phyloP scores from a whole-genome alignment of 2,888 invertebrate species.

The Phalera bucephala region DNA sequence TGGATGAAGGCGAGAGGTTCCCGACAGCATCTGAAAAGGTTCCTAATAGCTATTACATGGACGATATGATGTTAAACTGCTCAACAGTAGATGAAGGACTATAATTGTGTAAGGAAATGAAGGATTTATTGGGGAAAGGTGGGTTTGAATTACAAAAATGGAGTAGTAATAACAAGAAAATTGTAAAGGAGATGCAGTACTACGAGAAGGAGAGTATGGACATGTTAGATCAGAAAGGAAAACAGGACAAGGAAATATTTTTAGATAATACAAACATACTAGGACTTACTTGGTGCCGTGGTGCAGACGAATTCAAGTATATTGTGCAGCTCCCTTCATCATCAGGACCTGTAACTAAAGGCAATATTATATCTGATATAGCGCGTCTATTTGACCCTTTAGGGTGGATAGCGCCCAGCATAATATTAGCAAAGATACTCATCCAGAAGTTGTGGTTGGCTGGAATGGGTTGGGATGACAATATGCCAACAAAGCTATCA shows the following conservation, averaged over 20 bases:
- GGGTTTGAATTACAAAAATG: conserved; percentile 5
- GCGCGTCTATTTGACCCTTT: background rate
- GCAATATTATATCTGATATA: background rate
- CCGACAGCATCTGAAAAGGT: conserved; percentile 3
- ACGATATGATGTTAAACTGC: background rate
- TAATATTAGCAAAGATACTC: background rate
- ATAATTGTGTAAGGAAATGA: conserved; percentile 5
- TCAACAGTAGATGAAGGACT: conserved; percentile 3
- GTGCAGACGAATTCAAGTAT: background rate
- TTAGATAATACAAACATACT: background rate
- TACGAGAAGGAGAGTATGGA: too few species aligned
- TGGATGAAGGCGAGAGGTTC: conserved; percentile 1
- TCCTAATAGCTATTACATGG: conserved; percentile 3
- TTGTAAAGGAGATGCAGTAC: too few species aligned
- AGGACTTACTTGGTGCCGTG: background rate
- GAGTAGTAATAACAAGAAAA: conserved; percentile 1
- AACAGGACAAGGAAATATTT: background rate
- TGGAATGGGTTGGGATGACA: too few species aligned
- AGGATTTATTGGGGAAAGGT: conserved; percentile 1
- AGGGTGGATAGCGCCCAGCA: background rate
- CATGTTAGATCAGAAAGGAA: too few species aligned
- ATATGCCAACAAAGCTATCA: too few species aligned
- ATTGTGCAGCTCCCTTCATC: background rate
- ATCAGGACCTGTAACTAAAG: background rate
- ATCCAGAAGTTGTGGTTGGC: too few species aligned